These are phyloP conservation scores for Psittacula derbiana DNA, from an alignment of 2,797 vertebrate species.

Conservation along the genomic window DNA sequence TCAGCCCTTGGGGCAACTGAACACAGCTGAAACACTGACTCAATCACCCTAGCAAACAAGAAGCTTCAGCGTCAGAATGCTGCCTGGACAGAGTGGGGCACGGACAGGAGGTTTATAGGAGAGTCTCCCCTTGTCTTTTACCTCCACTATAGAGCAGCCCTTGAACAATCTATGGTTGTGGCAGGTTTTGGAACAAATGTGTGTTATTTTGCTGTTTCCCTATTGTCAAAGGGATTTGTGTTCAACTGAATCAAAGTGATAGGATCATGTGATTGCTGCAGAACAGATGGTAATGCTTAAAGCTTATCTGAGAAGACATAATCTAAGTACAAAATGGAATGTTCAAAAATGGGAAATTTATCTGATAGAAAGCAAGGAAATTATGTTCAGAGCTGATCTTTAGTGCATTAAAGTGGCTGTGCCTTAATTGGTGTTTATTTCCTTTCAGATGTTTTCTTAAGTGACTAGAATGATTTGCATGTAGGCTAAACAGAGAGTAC, in stretches of 20 bases:
- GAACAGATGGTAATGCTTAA: slow-evolving; percentile 55
- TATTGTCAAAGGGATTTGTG: slow-evolving; percentile 33
- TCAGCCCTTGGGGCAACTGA: slow-evolving; percentile 42
- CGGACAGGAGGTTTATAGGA: background rate
- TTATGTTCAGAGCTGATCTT: slow-evolving; percentile 21
- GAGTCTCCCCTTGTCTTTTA: background rate
- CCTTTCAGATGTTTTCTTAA: slow-evolving; percentile 38
- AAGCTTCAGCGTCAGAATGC: background rate
- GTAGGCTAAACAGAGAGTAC: slow-evolving; percentile 4
- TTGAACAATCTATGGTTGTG: background rate
- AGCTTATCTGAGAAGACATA: slow-evolving; percentile 58
- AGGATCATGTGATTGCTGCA: slow-evolving; percentile 36
- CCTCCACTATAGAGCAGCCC: background rate
- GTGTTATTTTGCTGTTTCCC: slow-evolving; percentile 2
- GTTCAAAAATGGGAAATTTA: slow-evolving; percentile 47
- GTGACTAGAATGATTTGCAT: slow-evolving; percentile 15
- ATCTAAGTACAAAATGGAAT: slow-evolving; percentile 61
- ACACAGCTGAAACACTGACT: slow-evolving; percentile 45
- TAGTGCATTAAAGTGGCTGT: slow-evolving; percentile 36
- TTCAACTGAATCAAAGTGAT: slow-evolving; percentile 18
- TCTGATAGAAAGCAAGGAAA: slow-evolving; percentile 18
- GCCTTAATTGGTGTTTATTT: slow-evolving; percentile 63
- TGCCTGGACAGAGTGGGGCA: background rate
- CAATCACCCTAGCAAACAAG: background rate
- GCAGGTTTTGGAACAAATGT: background rate